phyloP scores from a whole-genome alignment of 2,113 vertebrate genomes.

The Podilymbus podiceps region DNA sequence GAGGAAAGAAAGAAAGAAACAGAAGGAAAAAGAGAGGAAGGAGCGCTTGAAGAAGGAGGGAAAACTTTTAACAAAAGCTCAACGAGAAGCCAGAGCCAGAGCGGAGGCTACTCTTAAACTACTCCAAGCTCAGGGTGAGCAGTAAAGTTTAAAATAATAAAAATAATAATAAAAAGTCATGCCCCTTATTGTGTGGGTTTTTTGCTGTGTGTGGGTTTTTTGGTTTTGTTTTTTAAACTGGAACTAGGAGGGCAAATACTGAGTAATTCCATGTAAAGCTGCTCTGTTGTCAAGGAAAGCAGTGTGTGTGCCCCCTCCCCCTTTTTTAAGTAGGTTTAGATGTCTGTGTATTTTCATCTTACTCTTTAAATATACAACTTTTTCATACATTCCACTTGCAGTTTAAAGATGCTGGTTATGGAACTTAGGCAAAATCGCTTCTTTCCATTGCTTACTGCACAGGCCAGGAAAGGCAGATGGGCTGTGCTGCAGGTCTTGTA shows the following conservation, averaged over 20 bases:
- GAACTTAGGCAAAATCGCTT: neutral
- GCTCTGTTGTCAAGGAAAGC: neutral
- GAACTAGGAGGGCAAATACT: neutral
- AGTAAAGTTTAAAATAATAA: neutral
- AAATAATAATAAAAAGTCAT: neutral
- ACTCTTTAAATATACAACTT: neutral
- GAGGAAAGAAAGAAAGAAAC: constrained; percentile 94
- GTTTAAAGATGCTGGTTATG: neutral
- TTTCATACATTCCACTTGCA: neutral
- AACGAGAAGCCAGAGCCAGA: constrained; percentile 90
- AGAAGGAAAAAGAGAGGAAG: constrained; percentile 97
- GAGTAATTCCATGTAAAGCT: neutral
- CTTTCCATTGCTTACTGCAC: neutral
- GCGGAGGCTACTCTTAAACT: constrained; percentile 88
- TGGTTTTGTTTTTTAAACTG: neutral
- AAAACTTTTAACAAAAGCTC: constrained; percentile 91
- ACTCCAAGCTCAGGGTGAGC: constrained; percentile 93
- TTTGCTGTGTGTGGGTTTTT: too few relatives aligned
- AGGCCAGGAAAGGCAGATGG: neutral
- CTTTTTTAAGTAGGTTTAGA: neutral
- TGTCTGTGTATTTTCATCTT: neutral
- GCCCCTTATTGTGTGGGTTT: neutral
- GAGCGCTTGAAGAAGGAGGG: constrained; percentile 97
- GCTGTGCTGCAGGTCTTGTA: neutral
- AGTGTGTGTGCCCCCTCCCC: neutral